Base-by-base conservation (phyloP, 2,888 invertebrate genomes). In the Antitype chi region DNA sequence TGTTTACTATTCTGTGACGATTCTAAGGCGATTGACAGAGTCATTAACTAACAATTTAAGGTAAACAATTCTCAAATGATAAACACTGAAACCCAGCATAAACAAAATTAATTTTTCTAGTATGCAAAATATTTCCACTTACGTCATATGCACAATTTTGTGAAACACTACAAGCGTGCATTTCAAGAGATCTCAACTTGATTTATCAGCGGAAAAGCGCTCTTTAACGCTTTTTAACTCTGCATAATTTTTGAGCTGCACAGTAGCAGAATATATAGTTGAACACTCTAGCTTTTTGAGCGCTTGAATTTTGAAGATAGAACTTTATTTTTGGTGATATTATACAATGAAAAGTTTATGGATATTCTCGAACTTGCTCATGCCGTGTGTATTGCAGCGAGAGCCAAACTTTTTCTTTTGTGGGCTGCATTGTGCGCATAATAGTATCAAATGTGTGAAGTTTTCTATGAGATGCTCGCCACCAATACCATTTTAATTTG, bases 171-270 rank as follows among this genome's bases (percentile, higher is more conserved):
- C 78, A 81, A 69, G 43, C 78, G 69, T 69, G 80, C 84, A 78
- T 79, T 88, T 86, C 79, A 86, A 78, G 86, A 81, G 86, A 83
- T 74, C 84, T 88, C 76, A 20, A 82, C 81, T 83, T 86, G 88
- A 88, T 88, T 87, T 88, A 88, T 82, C 67, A 76, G 69, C 63
- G 71, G 78, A 70, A 80, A 83, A 84, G 84, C 82, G 80, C 86
- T 84, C 76, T 81, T 82, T 70, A 73, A n/a, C 70, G 72, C 69
- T 64, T 76, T 84, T 83, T 80, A 66, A 73, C 60, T 52, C 70
- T 69, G 76, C 72, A 74, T 74, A 70, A 80, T 82, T 85, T 86
- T 78, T 85, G 70, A 78, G 74, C 74, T 81, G 80, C n/a, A 76
- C 78, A 83, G 80, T 76, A 64, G 53, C 25, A 59, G 52, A 47